phyloP scores from a whole-genome alignment of 1,140 invertebrate species.

The Cyphomyrmex costatus region DNA sequence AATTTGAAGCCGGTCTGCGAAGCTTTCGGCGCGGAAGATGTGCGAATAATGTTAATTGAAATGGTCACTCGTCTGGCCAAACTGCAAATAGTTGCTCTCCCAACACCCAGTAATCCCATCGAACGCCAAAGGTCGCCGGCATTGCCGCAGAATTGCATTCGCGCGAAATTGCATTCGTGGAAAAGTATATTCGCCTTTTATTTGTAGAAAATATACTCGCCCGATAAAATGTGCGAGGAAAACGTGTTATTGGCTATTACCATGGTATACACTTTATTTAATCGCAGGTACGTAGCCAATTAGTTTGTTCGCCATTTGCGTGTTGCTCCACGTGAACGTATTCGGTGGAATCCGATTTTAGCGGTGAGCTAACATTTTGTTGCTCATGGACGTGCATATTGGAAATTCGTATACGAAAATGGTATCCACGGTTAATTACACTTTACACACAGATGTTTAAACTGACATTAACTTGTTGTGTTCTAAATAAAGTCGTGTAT shows the following conservation, averaged over 20 bases:
- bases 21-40: conserved; percentile 45
- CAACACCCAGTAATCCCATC: conserved; percentile 49
- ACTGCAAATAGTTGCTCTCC: conserved; percentile 63
- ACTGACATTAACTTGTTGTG: conserved; percentile 27
- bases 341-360: conserved; percentile 56
- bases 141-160: conserved; percentile 65
- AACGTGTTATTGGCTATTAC: conserved; percentile 65
- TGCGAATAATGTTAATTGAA: conserved; percentile 71
- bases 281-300: conserved; percentile 67
- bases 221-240: conserved; percentile 37
- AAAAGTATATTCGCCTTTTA: conserved; percentile 42
- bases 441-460: conserved; percentile 33
- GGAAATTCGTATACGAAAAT: conserved; percentile 39
- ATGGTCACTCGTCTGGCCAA: conserved; percentile 51
- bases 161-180: conserved; percentile 54
- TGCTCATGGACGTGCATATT: conserved; percentile 17
- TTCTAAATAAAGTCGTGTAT: conserved; percentile 9
- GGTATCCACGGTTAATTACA: conserved; percentile 53
- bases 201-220: conserved; percentile 70
- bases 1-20: conserved; percentile 6
- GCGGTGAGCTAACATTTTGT: conserved; percentile 51
- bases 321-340: conserved; percentile 36
- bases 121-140: conserved; percentile 55
- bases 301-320: conserved; percentile 53
- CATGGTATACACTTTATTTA: conserved; percentile 66